Conservation (phyloP, 1,140 invertebrate genomes). For the Leptonema lineaticorne region DNA sequence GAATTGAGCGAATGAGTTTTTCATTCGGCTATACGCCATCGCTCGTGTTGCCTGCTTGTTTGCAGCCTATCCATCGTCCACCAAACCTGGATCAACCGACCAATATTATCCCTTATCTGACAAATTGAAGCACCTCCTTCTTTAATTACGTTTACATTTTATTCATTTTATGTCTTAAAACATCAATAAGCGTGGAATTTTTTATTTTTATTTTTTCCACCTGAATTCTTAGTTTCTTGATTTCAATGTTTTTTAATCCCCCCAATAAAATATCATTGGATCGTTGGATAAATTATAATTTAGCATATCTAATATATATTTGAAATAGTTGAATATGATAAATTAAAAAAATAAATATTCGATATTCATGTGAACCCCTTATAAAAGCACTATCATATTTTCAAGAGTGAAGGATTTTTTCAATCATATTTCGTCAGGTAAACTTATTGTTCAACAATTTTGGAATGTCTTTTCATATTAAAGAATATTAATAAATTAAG, state of each 20-base stretch:
- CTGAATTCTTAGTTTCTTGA: neutral
- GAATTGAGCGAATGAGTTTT: constrained; percentile 47
- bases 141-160: constrained; percentile 4
- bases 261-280: neutral
- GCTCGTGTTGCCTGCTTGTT: constrained; percentile 50
- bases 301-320: neutral
- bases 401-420: neutral
- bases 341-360: neutral
- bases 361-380: neutral
- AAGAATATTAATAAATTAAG: neutral
- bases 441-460: neutral
- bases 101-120: constrained; percentile 11
- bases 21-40: constrained; percentile 56
- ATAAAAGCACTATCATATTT: neutral
- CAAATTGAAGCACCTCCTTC: neutral
- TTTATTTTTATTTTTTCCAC: neutral
- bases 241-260: constrained; percentile 10
- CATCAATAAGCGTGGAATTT: neutral
- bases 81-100: constrained; percentile 24
- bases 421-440: constrained; percentile 3
- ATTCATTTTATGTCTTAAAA: constrained; percentile 2
- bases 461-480: neutral
- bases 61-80: constrained; percentile 24
- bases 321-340: constrained; percentile 5
- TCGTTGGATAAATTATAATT: neutral